Percentiles rank a stretch among this genome's conserved stretches.
phyloP scores from a whole-genome alignment of 2,113 vertebrate species.

The Bungarus multicinctus region DNA sequence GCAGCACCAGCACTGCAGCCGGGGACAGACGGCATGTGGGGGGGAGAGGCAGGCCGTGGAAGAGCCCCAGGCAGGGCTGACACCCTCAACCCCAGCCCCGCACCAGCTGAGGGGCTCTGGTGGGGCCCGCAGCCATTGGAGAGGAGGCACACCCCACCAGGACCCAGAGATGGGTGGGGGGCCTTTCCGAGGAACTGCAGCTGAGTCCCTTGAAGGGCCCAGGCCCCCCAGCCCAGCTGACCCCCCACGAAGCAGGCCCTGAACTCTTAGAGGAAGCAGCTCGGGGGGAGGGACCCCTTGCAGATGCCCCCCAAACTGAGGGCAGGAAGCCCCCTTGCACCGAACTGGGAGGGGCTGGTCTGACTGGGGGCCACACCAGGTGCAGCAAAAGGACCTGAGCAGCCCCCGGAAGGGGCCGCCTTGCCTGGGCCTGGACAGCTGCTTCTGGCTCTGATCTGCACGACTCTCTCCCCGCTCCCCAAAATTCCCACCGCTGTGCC shows the following conservation, averaged over 20 bases:
- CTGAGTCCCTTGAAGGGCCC: no score
- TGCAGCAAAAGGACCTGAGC: background rate
- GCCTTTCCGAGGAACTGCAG: no score
- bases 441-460: background rate
- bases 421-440: background rate
- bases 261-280: background rate
- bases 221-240: background rate
- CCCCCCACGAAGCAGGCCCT: background rate
- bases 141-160: background rate
- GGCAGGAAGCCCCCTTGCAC: background rate
- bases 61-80: constrained; percentile 9
- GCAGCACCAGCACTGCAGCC: constrained; percentile 85
- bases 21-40: background rate
- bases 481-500: background rate
- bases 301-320: background rate
- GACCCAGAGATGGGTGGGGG: background rate
- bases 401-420: background rate
- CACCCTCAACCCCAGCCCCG: no score
- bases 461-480: background rate
- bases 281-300: background rate
- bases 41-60: background rate
- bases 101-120: no score
- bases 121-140: no score
- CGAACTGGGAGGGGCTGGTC: background rate
- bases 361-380: background rate